A percentile compares a stretch with the other conserved stretches of the same genome.
Conservation (phyloP, 1,140 invertebrate species). For the Drosophila bocqueti region DNA sequence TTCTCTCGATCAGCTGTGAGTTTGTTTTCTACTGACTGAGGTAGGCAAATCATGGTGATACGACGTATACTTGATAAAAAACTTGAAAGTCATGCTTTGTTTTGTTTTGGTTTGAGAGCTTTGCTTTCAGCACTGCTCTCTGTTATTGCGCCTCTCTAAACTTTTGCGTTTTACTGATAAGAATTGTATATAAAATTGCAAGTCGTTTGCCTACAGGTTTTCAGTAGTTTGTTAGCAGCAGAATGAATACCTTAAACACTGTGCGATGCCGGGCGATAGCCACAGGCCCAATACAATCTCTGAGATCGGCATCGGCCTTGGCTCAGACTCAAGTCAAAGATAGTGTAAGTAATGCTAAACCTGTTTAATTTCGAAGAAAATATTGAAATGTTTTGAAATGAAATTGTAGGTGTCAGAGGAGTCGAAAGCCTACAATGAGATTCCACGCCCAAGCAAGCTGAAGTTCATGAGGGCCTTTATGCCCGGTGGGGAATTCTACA, state of each 20-base stretch:
- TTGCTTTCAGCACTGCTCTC: not conserved
- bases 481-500: slow-evolving; percentile 56
- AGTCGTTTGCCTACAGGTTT: not conserved
- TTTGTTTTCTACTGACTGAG: slow-evolving; percentile 3
- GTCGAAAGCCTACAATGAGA: slow-evolving; percentile 23
- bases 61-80: slow-evolving; percentile 11
- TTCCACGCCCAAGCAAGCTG: slow-evolving; percentile 52
- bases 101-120: slow-evolving; percentile 37
- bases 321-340: slow-evolving; percentile 5
- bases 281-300: slow-evolving; percentile 2
- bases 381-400: not conserved
- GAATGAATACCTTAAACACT: slow-evolving; percentile 22
- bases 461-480: slow-evolving; percentile 60
- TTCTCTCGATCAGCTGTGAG: not conserved
- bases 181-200: slow-evolving; percentile 15
- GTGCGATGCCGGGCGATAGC: slow-evolving; percentile 1
- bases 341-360: not conserved
- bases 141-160: not conserved
- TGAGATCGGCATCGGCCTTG: slow-evolving; percentile 17
- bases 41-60: slow-evolving; percentile 13
- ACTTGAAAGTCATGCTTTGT: slow-evolving; percentile 14
- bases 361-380: not conserved
- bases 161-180: slow-evolving; percentile 23
- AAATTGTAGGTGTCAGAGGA: slow-evolving; percentile 9
- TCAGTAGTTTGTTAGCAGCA: slow-evolving; percentile 10